Base-by-base conservation (phyloP, 1,140 invertebrate genomes). In the Lucilia cuprina region DNA sequence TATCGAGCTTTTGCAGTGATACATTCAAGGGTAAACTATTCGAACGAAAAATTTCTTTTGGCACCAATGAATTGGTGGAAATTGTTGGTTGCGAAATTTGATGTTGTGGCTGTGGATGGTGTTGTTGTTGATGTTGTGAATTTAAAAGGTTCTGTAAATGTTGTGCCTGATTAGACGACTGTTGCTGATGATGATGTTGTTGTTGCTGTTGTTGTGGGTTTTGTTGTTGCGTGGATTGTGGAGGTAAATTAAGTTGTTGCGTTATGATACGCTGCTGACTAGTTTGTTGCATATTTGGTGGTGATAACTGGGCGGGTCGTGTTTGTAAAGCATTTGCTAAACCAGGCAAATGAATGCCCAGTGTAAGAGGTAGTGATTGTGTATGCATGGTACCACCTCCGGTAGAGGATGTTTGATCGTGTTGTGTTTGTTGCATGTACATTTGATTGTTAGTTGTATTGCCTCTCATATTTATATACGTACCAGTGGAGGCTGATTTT, bases 21-120 rank as follows among this genome's bases (percentile, higher is more conserved):
- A 93, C 91, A 84, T 93, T 93, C n/a, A 93, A 87, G 5, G 93
- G 93, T 85, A 94, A 85, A 87, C 93, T 93, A 86, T 93, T 93
- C 75, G 93, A 93, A 17, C 93, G 91, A 88, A 91, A 93, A 87
- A 93, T 93, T 85, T 94, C 93, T 74, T 91, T 91, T 41, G 88
- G 88, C 19, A 70, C n/a, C 84, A 90, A 49, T n/a, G 75, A 49
- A 82, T 85, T 85, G 21, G 70, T 35, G 19, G 74, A 12, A 12
- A 60, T 10, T 83, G 55, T 34, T 30, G 21, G 5, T 10, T 65
- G 55, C 30, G 41, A 47, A n/a, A 83, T 34, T 21, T 83, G 82
- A 19, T 19, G 77, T 17, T 77, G 74, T 34, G 7, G 74, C 25
- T 75, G 74, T 0, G 87, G 88, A 9, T 35, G n/a, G 5, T 78